These are phyloP conservation scores for Dendrolimus pini DNA, from an alignment of 2,888 invertebrate species.

Conservation along the genomic window DNA sequence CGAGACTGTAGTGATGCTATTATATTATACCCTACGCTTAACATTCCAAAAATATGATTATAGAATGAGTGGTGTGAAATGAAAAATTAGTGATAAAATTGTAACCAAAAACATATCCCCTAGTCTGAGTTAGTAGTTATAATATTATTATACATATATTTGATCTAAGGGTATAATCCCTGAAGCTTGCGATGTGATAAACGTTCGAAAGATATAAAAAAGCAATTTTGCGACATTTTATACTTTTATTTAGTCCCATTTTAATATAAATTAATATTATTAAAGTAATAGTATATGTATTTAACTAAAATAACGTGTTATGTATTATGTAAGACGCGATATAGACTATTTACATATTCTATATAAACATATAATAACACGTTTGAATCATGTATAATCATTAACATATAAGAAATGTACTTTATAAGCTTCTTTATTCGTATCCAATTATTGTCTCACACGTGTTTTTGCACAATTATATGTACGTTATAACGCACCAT, in stretches of 20 bases:
- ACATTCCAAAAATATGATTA: background rate
- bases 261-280: constrained; percentile 1
- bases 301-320: constrained; percentile 29
- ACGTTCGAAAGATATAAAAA: constrained; percentile 4
- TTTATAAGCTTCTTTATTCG: background rate
- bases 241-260: constrained; percentile 3
- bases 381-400: constrained; percentile 24
- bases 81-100: constrained; percentile 50
- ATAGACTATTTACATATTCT: constrained; percentile 48
- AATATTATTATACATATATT: constrained; percentile 26
- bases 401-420: constrained; percentile 11
- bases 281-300: no score
- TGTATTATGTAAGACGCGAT: constrained; percentile 59
- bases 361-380: constrained; percentile 48
- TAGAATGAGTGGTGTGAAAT: background rate
- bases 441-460: constrained; percentile 1
- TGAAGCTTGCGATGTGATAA: constrained; percentile 30
- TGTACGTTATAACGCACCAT: constrained; percentile 13
- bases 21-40: background rate
- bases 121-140: constrained; percentile 55
- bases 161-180: constrained; percentile 16
- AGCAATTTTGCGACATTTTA: background rate
- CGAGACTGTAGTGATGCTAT: background rate
- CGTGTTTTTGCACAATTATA: constrained; percentile 14
- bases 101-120: constrained; percentile 70